Evolutionary conservation across 1,140 invertebrate genomes (phyloP).

Genomic region (Drosophila pallidifrons): DNA sequence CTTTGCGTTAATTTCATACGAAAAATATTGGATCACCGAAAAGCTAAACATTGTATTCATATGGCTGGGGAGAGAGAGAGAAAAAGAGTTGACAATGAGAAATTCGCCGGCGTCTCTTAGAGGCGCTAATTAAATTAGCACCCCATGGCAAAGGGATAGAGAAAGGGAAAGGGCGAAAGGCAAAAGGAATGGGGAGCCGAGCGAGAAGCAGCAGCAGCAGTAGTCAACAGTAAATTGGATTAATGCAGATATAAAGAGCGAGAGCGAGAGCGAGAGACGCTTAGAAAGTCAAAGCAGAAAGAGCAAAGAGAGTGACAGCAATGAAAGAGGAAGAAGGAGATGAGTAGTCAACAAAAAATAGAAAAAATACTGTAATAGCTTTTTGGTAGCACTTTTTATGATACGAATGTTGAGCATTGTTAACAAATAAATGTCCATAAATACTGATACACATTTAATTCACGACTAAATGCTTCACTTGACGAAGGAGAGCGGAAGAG

Average conservation of each 20-base stretch:
- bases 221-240: conserved; percentile 69
- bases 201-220: neutral
- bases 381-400: conserved; percentile 18
- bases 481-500: too few relatives aligned
- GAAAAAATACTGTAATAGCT: conserved; percentile 16
- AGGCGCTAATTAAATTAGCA: conserved; percentile 72
- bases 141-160: conserved; percentile 9
- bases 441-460: conserved; percentile 50
- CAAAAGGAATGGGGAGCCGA: conserved; percentile 19
- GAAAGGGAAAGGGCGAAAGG: conserved; percentile 4
- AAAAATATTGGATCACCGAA: conserved; percentile 16
- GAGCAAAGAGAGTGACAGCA: neutral
- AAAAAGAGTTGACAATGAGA: conserved; percentile 5
- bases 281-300: neutral
- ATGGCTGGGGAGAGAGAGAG: neutral
- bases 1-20: conserved; percentile 37
- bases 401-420: conserved; percentile 19
- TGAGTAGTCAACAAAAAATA: neutral
- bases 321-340: neutral
- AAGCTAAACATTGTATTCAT: neutral
- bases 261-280: neutral
- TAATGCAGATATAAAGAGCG: conserved; percentile 57
- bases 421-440: conserved; percentile 25
- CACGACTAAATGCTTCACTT: conserved; percentile 11
- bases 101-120: conserved; percentile 20